Evolutionary conservation across 2,888 invertebrate genomes (phyloP).

Genomic region (Andrena haemorrhoa): DNA sequence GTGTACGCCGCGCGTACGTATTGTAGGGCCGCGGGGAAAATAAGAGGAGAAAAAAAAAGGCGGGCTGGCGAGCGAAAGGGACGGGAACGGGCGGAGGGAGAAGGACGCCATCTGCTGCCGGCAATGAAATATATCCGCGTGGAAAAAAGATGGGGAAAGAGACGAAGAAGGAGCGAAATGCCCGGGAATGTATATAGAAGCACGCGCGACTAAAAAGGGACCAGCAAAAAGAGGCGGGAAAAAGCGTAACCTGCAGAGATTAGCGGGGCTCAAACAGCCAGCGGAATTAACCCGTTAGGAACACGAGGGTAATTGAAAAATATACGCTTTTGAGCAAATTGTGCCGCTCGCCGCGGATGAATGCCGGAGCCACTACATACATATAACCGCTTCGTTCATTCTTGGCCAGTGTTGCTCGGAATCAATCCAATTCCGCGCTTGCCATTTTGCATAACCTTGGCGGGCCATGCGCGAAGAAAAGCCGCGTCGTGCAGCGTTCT

Average conservation of each 20-base stretch:
- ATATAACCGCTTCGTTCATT: neutral
- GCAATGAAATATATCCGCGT: slow-evolving; percentile 47
- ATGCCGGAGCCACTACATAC: neutral
- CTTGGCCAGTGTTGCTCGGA: neutral
- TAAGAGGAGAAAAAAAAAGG: slow-evolving; percentile 7
- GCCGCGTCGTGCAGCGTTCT: neutral
- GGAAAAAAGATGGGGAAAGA: slow-evolving; percentile 29
- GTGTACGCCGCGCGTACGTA: slow-evolving; percentile 1
- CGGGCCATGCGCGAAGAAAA: too few relatives aligned
- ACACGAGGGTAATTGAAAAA: slow-evolving; percentile 43
- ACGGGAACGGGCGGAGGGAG: slow-evolving; percentile 9
- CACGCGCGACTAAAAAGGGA: slow-evolving; percentile 16
- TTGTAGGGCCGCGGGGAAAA: slow-evolving; percentile 18
- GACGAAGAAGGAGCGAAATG: slow-evolving; percentile 24
- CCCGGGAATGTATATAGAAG: slow-evolving; percentile 15
- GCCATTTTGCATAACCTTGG: neutral
- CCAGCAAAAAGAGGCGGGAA: slow-evolving; percentile 13
- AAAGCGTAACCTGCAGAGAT: slow-evolving; percentile 29
- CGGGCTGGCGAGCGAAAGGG: slow-evolving; percentile 10
- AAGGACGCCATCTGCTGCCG: slow-evolving; percentile 35
- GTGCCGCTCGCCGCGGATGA: neutral
- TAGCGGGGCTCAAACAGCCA: slow-evolving; percentile 18
- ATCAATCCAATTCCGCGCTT: neutral
- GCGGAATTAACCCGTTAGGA: slow-evolving; percentile 45
- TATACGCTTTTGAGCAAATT: slow-evolving; percentile 40